phyloP scores from a whole-genome alignment of 2,888 invertebrate species.

The Arrhopalites spinosus region DNA sequence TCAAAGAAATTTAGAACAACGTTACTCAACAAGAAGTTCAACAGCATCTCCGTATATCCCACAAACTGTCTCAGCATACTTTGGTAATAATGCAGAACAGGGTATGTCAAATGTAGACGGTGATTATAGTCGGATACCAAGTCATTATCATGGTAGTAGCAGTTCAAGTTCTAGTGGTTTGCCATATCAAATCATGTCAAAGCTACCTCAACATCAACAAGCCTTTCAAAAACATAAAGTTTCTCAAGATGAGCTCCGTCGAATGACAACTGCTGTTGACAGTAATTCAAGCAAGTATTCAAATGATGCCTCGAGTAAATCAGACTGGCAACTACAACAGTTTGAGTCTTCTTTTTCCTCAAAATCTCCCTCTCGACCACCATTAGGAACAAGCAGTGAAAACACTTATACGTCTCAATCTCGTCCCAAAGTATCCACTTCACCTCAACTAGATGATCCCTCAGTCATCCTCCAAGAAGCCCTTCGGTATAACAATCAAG shows the following conservation, averaged over 20 bases:
- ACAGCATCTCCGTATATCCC: constrained; percentile 27
- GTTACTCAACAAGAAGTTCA: constrained; percentile 12
- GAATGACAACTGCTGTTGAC: neutral
- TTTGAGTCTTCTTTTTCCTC: neutral
- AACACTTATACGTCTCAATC: too few species aligned
- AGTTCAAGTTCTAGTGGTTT: too few species aligned
- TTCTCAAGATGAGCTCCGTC: neutral
- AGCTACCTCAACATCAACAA: neutral
- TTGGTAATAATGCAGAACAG: neutral
- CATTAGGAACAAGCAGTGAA: too few species aligned
- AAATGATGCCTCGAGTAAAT: too few species aligned
- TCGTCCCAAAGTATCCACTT: neutral
- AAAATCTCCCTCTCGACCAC: too few species aligned
- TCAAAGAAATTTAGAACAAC: neutral
- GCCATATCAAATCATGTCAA: neutral
- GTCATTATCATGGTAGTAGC: too few species aligned
- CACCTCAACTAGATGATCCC: neutral
- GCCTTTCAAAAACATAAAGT: constrained; percentile 5
- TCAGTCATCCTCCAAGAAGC: neutral
- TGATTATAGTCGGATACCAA: neutral
- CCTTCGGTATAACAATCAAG: neutral
- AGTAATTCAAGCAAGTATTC: neutral
- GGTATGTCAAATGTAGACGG: constrained; percentile 3
- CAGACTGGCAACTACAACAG: too few species aligned
- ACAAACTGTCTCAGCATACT: constrained; percentile 21